Percentiles rank a stretch among this genome's conserved stretches.
These are phyloP conservation scores for Babylonia areolata DNA, from an alignment of 1,140 invertebrate species.

Conservation along the genomic window DNA sequence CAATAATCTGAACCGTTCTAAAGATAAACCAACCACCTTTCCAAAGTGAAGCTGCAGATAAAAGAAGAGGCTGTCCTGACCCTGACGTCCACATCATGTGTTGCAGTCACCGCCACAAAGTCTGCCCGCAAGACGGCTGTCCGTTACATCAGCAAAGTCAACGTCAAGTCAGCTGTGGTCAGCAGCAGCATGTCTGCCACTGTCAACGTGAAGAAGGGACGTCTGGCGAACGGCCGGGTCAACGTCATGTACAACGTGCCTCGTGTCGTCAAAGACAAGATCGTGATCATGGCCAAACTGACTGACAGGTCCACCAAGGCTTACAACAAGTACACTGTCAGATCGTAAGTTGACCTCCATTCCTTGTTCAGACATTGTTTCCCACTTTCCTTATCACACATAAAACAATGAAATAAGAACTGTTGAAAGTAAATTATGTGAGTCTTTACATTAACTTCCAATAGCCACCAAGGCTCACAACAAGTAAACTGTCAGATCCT, in stretches of 20 bases:
- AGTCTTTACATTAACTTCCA: no score
- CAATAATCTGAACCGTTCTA: no score
- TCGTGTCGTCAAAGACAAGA: constrained; percentile 51
- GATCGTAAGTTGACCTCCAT: constrained; percentile 66
- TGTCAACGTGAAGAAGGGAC: constrained; percentile 49
- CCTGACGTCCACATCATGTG: no score
- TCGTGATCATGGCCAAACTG: constrained; percentile 50
- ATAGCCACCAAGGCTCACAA: no score
- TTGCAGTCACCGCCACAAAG: constrained; percentile 48
- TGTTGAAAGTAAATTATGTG: no score
- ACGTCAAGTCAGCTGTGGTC: constrained; percentile 48
- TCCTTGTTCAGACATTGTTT: no score
- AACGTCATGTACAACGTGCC: constrained; percentile 58
- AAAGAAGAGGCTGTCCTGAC: no score
- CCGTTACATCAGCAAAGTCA: constrained; percentile 44
- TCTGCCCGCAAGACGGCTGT: constrained; percentile 43
- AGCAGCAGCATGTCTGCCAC: constrained; percentile 42
- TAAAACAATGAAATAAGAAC: no score
- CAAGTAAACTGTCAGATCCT: no score
- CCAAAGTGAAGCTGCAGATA: no score
- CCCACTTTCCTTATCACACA: no score
- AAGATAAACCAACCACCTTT: no score
- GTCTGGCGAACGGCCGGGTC: constrained; percentile 38
- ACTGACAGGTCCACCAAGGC: constrained; percentile 53
- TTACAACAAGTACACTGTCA: constrained; percentile 51